These are phyloP conservation scores for Bombylius discolor DNA, from an alignment of 2,888 invertebrate genomes.

Conservation along the genomic window DNA sequence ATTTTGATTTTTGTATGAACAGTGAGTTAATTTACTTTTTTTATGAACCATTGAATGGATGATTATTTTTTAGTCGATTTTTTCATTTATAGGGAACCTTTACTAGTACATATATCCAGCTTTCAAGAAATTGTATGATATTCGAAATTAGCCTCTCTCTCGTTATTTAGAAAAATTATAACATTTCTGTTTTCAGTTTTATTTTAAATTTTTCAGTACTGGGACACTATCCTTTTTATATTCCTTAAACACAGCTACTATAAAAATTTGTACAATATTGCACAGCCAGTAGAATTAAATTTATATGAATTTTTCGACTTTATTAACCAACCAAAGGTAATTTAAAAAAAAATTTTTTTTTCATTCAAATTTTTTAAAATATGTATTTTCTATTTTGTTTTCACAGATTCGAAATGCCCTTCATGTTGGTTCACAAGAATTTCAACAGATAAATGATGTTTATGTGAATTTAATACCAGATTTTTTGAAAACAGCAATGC, in stretches of 20 bases:
- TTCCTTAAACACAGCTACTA: slow-evolving; percentile 38
- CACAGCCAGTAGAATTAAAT: slow-evolving; percentile 33
- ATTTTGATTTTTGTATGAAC: too few relatives aligned
- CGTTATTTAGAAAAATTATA: too few relatives aligned
- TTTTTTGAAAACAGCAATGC: slow-evolving; percentile 45
- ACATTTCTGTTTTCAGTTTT: too few relatives aligned
- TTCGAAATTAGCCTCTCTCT: too few relatives aligned
- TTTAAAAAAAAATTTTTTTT: not conserved
- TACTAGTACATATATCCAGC: too few relatives aligned
- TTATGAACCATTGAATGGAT: too few relatives aligned
- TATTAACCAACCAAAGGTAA: slow-evolving; percentile 32
- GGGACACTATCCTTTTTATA: slow-evolving; percentile 39
- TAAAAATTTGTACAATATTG: slow-evolving; percentile 40
- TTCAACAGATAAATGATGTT: slow-evolving; percentile 41
- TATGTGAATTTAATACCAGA: slow-evolving; percentile 41
- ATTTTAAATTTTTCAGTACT: slow-evolving; percentile 37
- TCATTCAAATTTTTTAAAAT: not conserved
- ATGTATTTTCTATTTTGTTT: not conserved
- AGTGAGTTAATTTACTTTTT: too few relatives aligned
- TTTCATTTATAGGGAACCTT: too few relatives aligned
- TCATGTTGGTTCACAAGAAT: slow-evolving; percentile 42
- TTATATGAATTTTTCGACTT: slow-evolving; percentile 27
- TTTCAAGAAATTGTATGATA: too few relatives aligned
- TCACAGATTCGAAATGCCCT: slow-evolving; percentile 36
- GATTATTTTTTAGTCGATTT: too few relatives aligned